These are phyloP conservation scores for Drosophila bifasciata DNA, from an alignment of 1,140 invertebrate genomes.

Conservation along the genomic window DNA sequence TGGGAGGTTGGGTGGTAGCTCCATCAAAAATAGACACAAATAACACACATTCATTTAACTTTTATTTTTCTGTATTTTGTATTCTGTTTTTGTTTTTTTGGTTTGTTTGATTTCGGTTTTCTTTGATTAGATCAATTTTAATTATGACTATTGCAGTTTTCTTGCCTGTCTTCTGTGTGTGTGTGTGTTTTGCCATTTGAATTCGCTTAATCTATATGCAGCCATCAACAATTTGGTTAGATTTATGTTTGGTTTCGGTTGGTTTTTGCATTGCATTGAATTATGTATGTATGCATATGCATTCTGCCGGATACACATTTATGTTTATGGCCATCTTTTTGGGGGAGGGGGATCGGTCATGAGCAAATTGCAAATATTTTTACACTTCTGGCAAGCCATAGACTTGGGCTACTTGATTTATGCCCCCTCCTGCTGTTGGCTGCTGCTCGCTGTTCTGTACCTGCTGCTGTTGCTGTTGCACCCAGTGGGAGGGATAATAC, in stretches of 20 bases:
- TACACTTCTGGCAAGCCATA: conserved; percentile 69
- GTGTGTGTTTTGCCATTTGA: conserved; percentile 16
- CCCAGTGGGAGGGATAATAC: conserved; percentile 69
- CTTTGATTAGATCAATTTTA: conserved; percentile 60
- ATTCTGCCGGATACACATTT: no score
- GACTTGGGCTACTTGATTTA: conserved; percentile 43
- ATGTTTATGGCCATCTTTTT: no score
- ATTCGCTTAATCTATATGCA: conserved; percentile 47
- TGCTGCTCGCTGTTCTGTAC: conserved; percentile 66
- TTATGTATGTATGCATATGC: no score
- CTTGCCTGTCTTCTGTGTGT: conserved; percentile 46
- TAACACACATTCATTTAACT: conserved; percentile 68
- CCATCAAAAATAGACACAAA: conserved; percentile 73
- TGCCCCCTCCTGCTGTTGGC: conserved; percentile 42
- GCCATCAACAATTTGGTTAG: conserved; percentile 2
- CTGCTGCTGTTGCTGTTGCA: conserved; percentile 64
- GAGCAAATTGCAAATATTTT: conserved; percentile 16
- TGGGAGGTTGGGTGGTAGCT: neutral
- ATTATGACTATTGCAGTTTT: conserved; percentile 54
- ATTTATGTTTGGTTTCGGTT: conserved; percentile 1
- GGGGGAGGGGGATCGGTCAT: no score
- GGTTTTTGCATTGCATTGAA: no score
- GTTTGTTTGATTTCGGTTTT: conserved; percentile 17
- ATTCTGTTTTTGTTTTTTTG: conserved; percentile 20
- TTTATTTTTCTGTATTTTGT: neutral